Evolutionary conservation across 1,140 invertebrate genomes (phyloP), one percentile per base, ranked within the genome.

Genomic region (roundworm (Caenorhabditis elegans)): DNA sequence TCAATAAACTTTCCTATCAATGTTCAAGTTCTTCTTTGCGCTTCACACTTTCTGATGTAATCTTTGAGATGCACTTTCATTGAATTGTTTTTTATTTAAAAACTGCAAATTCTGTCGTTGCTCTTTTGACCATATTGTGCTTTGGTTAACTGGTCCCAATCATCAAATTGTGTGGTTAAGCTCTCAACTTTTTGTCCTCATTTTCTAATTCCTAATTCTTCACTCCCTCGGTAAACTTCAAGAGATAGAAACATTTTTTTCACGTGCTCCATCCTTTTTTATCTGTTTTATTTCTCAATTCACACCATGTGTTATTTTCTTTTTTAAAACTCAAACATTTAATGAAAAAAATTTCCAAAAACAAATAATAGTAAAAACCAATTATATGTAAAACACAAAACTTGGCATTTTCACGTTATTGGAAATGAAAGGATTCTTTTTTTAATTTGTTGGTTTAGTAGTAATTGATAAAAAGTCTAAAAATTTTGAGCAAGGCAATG

Each of bases 1-100:
- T 39, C 60, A 70, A 39, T 70, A 70, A 36, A 39, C 11, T 60
- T 70, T 70, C 60, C 60, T 70, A 70, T 39, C 60, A 70, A 70
- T 70, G 60, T 70, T 70, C 31, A 5, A 43, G 39, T 15, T 43
- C 15, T 43, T 70, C n/a, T 70, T 13, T 1, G 34, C 17, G 2
- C n/a, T 39, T 39, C 34, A 39, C 60, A 39, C 34, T 70, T 36
- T 24, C 39, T 43, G 6, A 43, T 11, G 34, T 70, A 2, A 70
- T 70, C 60, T 39, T 39, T 70, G 34, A 70, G 53, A 60, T 26
- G n/a, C n/a, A 34, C 26, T 31, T 4, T 3, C 13, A 17, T 34
- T 60, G 55, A 60, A 17, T 22, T 60, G 55, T 60, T 60, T 60
- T n/a, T 60, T 55, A 8, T 26, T 26, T 24, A n/a, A n/a, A n/a